Percentiles rank a stretch among this genome's conserved stretches.
These are phyloP conservation scores for Sialis lutaria DNA, from an alignment of 2,888 invertebrate species.

Conservation along the genomic window DNA sequence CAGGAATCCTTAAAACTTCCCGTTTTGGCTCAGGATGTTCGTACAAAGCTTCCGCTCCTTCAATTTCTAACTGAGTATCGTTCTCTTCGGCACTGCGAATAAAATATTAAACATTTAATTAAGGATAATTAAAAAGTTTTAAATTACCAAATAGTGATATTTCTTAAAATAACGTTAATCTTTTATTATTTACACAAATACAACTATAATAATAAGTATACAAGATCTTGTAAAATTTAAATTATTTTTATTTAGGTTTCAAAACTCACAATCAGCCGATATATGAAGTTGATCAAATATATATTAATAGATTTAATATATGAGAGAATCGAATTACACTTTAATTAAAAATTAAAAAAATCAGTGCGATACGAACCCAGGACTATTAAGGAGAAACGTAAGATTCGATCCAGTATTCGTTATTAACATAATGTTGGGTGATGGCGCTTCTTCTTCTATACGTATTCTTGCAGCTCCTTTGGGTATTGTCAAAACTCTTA, in stretches of 20 bases:
- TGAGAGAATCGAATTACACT: no score
- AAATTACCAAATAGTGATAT: background rate
- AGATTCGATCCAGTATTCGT: background rate
- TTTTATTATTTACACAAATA: background rate
- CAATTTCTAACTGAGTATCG: constrained; percentile 28
- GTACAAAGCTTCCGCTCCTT: constrained; percentile 29
- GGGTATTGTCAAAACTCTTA: constrained; percentile 35
- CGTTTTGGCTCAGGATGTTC: constrained; percentile 29
- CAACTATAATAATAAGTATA: no score
- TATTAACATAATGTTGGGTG: background rate
- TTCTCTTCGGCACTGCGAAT: constrained; percentile 17
- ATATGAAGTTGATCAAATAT: no score
- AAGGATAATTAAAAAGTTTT: no score
- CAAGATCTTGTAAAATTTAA: no score
- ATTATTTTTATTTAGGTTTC: no score
- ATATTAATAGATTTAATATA: no score
- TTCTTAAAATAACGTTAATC: background rate
- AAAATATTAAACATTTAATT: background rate
- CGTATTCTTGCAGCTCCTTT: constrained; percentile 38
- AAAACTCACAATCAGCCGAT: no score
- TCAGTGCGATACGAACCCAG: background rate
- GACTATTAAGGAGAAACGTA: background rate
- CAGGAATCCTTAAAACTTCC: constrained; percentile 39
- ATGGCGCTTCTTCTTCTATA: constrained; percentile 29
- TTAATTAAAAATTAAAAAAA: no score